phyloP scores from a whole-genome alignment of 2,797 vertebrate genomes.

The Alauda arvensis region DNA sequence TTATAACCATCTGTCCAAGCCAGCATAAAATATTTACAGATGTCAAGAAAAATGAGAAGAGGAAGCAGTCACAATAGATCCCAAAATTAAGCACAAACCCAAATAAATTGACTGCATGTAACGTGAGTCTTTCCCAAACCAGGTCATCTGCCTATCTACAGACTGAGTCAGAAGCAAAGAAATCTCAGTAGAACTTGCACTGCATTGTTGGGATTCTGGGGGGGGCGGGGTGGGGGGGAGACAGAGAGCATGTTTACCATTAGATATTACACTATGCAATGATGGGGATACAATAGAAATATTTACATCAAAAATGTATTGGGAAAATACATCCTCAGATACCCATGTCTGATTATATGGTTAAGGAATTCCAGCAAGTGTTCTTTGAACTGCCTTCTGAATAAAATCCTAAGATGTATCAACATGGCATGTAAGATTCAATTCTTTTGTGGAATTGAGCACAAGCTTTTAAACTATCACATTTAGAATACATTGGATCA shows the following conservation, averaged over 20 bases:
- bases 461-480: not conserved
- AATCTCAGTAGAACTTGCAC: not conserved
- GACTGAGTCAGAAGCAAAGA: not conserved
- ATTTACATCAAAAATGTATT: not conserved
- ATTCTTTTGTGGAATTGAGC: not conserved
- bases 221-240: too few species aligned
- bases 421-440: not conserved
- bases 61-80: not conserved
- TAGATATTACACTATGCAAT: not conserved
- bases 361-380: not conserved
- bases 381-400: not conserved
- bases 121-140: not conserved
- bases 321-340: not conserved
- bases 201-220: not conserved
- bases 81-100: not conserved
- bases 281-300: not conserved
- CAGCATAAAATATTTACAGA: not conserved
- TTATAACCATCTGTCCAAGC: not conserved
- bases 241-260: not conserved
- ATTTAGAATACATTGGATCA: not conserved
- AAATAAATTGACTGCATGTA: not conserved
- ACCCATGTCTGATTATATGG: not conserved
- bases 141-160: not conserved
- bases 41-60: not conserved
- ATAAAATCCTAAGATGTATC: not conserved